These are phyloP conservation scores for Tridacna gigas DNA, from an alignment of 2,888 invertebrate genomes.

Conservation along the genomic window DNA sequence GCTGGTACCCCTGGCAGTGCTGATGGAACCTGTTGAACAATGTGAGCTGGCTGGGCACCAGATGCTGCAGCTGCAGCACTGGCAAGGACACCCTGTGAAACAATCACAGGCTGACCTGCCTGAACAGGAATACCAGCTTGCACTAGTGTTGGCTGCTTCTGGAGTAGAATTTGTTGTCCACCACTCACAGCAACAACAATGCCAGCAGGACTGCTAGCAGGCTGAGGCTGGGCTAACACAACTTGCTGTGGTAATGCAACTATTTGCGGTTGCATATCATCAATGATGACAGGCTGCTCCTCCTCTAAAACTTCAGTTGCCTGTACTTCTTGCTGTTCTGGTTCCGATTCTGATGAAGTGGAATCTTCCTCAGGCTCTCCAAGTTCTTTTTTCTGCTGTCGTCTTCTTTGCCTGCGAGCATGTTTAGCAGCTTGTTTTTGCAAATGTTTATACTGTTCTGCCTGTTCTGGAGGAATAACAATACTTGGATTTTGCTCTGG, in stretches of 20 bases:
- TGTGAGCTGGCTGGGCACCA: slow-evolving; percentile 68
- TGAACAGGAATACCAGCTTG: slow-evolving; percentile 73
- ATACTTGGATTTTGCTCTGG: slow-evolving; percentile 72
- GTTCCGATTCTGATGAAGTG: slow-evolving; percentile 72
- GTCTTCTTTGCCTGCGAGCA: slow-evolving; percentile 90
- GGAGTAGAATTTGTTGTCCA: slow-evolving; percentile 71
- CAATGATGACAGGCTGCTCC: slow-evolving; percentile 62
- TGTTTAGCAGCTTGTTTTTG: slow-evolving; percentile 91
- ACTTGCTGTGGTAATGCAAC: slow-evolving; percentile 67
- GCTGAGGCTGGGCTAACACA: slow-evolving; percentile 64
- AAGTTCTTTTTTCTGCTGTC: slow-evolving; percentile 86
- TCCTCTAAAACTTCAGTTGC: slow-evolving; percentile 68
- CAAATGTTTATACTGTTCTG: slow-evolving; percentile 80
- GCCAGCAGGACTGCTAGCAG: slow-evolving; percentile 63
- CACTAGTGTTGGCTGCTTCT: slow-evolving; percentile 63
- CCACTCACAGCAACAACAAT: slow-evolving; percentile 61
- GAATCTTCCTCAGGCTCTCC: slow-evolving; percentile 76
- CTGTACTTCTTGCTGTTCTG: slow-evolving; percentile 64
- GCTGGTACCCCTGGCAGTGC: slow-evolving; percentile 17
- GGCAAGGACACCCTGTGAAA: slow-evolving; percentile 63
- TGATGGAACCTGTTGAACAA: slow-evolving; percentile 57
- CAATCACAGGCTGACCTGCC: slow-evolving; percentile 77
- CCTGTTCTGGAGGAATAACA: slow-evolving; percentile 82
- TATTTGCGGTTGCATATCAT: slow-evolving; percentile 55
- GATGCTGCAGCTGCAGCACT: slow-evolving; percentile 56